Conservation (phyloP, 2,888 invertebrate species). For the Phyto melanocephala region DNA sequence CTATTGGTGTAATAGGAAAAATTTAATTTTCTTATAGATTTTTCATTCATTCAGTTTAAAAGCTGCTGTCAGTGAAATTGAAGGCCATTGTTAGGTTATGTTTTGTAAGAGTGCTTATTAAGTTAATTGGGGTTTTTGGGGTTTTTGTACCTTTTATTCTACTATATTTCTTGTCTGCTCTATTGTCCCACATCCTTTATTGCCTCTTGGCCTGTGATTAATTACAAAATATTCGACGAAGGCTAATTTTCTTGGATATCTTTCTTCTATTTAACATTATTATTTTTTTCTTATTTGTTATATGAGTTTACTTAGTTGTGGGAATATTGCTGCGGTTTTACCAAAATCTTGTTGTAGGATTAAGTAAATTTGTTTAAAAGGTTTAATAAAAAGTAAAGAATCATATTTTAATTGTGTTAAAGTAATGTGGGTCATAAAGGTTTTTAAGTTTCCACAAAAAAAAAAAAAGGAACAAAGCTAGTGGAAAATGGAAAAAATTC, state of each 20-base stretch:
- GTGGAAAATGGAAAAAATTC: background rate
- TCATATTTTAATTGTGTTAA: slow-evolving; percentile 35
- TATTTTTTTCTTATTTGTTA: background rate
- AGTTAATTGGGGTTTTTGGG: slow-evolving; percentile 66
- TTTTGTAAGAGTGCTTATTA: slow-evolving; percentile 59
- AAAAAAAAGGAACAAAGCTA: slow-evolving; percentile 3
- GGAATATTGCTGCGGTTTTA: slow-evolving; percentile 4
- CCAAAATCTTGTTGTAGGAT: slow-evolving; percentile 16
- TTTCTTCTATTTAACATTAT: background rate
- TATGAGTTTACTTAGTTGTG: background rate
- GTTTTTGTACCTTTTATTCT: slow-evolving; percentile 18
- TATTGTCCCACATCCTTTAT: slow-evolving; percentile 27
- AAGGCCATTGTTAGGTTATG: slow-evolving; percentile 50
- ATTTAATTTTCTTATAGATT: background rate
- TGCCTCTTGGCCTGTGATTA: slow-evolving; percentile 64
- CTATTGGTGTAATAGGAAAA: slow-evolving; percentile 4
- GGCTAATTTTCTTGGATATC: slow-evolving; percentile 48
- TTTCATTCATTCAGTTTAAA: background rate
- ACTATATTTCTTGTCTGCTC: background rate
- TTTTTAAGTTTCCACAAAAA: background rate
- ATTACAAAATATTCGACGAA: slow-evolving; percentile 58
- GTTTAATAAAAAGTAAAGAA: background rate
- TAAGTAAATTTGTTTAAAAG: slow-evolving; percentile 8
- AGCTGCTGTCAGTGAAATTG: background rate
- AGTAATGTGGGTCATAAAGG: slow-evolving; percentile 2